A percentile compares a stretch with the other conserved stretches of the same genome.
phyloP scores from a whole-genome alignment of 2,797 vertebrate genomes.

The Euthynnus affinis region DNA sequence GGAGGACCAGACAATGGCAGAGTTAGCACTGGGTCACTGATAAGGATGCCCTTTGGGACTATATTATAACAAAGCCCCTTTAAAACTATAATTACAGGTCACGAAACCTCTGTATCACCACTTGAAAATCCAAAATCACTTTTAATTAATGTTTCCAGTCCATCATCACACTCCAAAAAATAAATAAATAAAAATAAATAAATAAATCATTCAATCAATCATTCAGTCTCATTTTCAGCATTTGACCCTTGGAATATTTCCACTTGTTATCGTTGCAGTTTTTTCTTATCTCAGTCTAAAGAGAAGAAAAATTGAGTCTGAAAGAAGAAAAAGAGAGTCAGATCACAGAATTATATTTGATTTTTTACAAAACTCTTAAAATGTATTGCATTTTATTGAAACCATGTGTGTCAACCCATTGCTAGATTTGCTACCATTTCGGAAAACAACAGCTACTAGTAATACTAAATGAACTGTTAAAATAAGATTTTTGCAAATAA shows the following conservation, averaged over 20 bases:
- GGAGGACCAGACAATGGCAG: constrained; percentile 3
- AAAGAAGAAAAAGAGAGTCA: neutral
- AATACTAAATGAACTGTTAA: too few species aligned
- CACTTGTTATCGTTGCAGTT: neutral
- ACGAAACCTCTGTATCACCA: neutral
- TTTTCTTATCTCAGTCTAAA: too few species aligned
- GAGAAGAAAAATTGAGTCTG: too few species aligned
- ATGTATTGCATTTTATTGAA: too few species aligned
- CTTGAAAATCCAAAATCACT: constrained; percentile 2
- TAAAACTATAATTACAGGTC: constrained; percentile 19
- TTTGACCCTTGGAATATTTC: constrained; percentile 16
- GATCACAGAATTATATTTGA: neutral
- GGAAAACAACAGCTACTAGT: too few species aligned
- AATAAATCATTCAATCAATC: neutral
- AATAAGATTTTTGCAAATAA: too few species aligned
- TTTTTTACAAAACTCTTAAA: too few species aligned
- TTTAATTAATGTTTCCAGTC: constrained; percentile 3
- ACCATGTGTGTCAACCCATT: too few species aligned
- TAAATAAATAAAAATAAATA: too few species aligned
- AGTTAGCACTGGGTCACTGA: neutral
- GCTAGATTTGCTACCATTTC: too few species aligned
- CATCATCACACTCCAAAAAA: neutral
- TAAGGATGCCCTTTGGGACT: constrained; percentile 11
- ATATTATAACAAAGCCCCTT: constrained; percentile 2
- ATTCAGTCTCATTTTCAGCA: constrained; percentile 9